Evolutionary conservation across 2,888 invertebrate genomes (phyloP).

Genomic region (Drosophila falleni): DNA sequence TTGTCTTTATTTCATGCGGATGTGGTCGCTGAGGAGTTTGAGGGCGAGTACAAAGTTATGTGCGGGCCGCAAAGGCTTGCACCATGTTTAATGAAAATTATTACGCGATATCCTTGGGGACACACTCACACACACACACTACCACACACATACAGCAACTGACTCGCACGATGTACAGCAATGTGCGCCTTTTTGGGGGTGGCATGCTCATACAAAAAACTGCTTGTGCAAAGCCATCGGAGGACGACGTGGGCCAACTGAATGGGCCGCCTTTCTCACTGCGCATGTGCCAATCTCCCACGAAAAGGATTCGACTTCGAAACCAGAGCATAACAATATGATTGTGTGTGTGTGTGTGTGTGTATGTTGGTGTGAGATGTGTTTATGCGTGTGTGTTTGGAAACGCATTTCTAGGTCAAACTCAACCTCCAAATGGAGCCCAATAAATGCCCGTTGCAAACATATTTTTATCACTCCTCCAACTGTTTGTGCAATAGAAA

Average conservation of each 20-base stretch:
- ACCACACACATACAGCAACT: slow-evolving; percentile 19
- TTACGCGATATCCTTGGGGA: slow-evolving; percentile 79
- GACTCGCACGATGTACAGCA: slow-evolving; percentile 51
- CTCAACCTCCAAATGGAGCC: slow-evolving; percentile 54
- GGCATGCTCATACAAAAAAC: slow-evolving; percentile 76
- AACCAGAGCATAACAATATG: slow-evolving; percentile 55
- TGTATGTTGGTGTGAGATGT: slow-evolving; percentile 23
- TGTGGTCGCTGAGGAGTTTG: slow-evolving; percentile 41
- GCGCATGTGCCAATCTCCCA: slow-evolving; percentile 60
- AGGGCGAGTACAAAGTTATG: slow-evolving; percentile 31
- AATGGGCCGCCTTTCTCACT: slow-evolving; percentile 49
- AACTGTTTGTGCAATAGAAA: slow-evolving; percentile 27
- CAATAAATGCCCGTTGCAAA: slow-evolving; percentile 47
- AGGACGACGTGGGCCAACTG: slow-evolving; percentile 38
- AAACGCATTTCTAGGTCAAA: slow-evolving; percentile 78
- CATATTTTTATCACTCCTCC: slow-evolving; percentile 35
- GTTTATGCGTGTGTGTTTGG: slow-evolving; percentile 41
- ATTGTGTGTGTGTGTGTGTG: slow-evolving; percentile 14
- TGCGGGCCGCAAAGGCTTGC: slow-evolving; percentile 62
- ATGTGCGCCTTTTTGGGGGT: slow-evolving; percentile 72
- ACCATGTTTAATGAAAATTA: slow-evolving; percentile 80
- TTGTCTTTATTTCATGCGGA: slow-evolving; percentile 73
- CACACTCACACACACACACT: too few species aligned
- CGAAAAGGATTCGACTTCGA: slow-evolving; percentile 61
- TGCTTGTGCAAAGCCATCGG: too few species aligned